Evolutionary conservation across 2,888 invertebrate species (phyloP).

Genomic region (Acrobasis repandana): DNA sequence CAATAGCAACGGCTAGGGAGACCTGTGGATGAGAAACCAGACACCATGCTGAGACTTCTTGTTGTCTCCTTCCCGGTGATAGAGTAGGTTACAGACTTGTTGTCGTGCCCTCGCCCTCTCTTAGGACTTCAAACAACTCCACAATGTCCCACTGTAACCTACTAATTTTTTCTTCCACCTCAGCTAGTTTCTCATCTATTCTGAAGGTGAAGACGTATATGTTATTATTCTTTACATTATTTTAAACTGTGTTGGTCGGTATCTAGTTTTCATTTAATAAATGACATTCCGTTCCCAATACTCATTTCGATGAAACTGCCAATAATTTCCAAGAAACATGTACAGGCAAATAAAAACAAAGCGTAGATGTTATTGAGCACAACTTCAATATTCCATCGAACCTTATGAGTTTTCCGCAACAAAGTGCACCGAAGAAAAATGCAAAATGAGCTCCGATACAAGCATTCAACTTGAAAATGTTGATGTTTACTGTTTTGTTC

Average conservation of each 20-base stretch:
- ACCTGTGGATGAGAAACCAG: too few species aligned
- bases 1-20: too few species aligned
- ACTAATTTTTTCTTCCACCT: too few species aligned
- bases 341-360: conserved; percentile 24
- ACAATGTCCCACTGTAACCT: too few species aligned
- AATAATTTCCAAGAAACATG: conserved; percentile 17
- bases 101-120: too few species aligned
- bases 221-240: too few species aligned
- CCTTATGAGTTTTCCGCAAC: conserved; percentile 42
- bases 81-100: too few species aligned
- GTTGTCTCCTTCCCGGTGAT: too few species aligned
- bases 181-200: too few species aligned
- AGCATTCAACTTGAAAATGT: conserved; percentile 20
- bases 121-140: too few species aligned
- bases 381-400: conserved; percentile 40
- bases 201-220: too few species aligned
- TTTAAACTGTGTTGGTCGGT: neutral
- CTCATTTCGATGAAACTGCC: neutral
- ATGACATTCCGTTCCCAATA: conserved; percentile 3
- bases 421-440: conserved; percentile 33
- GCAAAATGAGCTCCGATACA: conserved; percentile 26
- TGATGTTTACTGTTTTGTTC: conserved; percentile 18
- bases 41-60: too few species aligned
- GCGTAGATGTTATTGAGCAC: conserved; percentile 46
- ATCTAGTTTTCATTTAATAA: neutral